Base-by-base conservation (phyloP, 2,113 vertebrate genomes). In the Oxyura jamaicensis region DNA sequence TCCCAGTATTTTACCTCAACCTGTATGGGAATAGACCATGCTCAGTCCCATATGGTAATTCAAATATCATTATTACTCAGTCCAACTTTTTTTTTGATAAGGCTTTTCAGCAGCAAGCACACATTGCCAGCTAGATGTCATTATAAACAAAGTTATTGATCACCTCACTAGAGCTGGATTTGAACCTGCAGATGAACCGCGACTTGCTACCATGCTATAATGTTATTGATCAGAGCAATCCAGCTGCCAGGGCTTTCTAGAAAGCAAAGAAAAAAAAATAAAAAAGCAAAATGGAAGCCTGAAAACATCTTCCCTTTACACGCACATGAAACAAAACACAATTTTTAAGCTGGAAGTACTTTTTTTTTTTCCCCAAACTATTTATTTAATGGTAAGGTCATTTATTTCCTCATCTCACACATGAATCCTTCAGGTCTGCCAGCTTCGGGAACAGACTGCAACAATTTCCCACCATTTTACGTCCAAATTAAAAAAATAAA, bases 81-180 rank as follows among this genome's bases (percentile, higher is more conserved):
- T 19, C 22, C 82, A 67, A 2, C 16, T 35, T 23, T 36, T 48
- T 41, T 7, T 7, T 31, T 25, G 6, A 55, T 5, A 53, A 29
- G 60, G 59, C 72, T 91, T 90, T 91, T 82, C 78, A 56, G 85
- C 91, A 96, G 8, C 87, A 88, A 0, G 16, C 67, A 66, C 91
- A 18, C 36, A 22, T 26, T 71, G 93, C 93, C 94, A 96, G 90
- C 95, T 90, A 95, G 94, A 95, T 96, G 93, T 96, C 95, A 94
- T 91, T 96, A 88, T 86, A 97, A 96, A 96, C 93, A 94, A 91
- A 96, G 91, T 88, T 95, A 96, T 96, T 94, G 91, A 97, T 96
- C 36, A 91, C 90, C 90, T 91, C 82, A 33, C 78, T 25, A 4
- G 25, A 72, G 93, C 91, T 83, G 90, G 25, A 68, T 44, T 55